Base-by-base conservation (phyloP, 2,797 vertebrate species). In the Iguana delicatissima region DNA sequence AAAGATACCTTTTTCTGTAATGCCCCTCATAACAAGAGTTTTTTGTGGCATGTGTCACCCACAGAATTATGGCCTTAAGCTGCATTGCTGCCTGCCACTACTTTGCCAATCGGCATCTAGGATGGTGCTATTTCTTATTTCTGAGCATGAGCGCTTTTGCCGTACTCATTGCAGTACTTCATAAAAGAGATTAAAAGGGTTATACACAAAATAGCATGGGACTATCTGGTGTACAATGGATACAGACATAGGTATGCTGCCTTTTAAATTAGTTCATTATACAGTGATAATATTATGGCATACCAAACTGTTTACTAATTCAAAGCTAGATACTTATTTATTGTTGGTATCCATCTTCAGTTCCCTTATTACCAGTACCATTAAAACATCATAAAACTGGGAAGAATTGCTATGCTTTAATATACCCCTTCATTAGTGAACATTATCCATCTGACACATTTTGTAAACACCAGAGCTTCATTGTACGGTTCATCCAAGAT, bases 321-420 rank as follows among this genome's bases (percentile, higher is more conserved):
- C 84, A 93, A 0, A 57, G 91, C 80, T 94, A 46, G 32, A 86
- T 90, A 82, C 77, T 24, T 95, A 92, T 94, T 93, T 95, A 90
- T 89, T 93, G 92, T 74, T 84, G 29, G 29, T 90, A 94, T 86
- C 38, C 6, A 94, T 94, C 89, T 90, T 95, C 92, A 90, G 80
- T 20, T 32, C 3, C 93, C 91, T 88, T 92, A 89, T 91, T 94
- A 88, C 69, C 93, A 93, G 42, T 91, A 91, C 86, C 50, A 73
- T 94, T 92, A 96, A 35, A 35, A 42, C 92, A 94, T 88, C 88
- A 93, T 84, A 94, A 95, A 95, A 95, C 95, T 93, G 93, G 90
- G 35, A 96, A 90, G 87, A 93, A 88, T 92, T 89, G 0, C 3
- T 59, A 89, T 95, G 92, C 83, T 96, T 94, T 38, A 20, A 90